Base-by-base conservation (phyloP, 2,888 invertebrate genomes). In the Drosophila silvestris region DNA sequence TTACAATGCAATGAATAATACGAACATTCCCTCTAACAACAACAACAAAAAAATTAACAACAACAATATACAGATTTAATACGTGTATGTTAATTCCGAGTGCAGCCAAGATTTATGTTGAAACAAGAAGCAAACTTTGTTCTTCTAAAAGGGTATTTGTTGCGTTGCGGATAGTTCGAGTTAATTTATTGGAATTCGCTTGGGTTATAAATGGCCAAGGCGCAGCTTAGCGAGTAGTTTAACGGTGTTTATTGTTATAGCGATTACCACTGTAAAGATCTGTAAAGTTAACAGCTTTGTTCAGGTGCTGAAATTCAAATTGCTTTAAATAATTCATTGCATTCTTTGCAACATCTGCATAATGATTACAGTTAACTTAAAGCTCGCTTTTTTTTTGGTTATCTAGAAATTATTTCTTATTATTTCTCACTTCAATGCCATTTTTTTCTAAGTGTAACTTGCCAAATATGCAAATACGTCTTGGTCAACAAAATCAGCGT, bases 1-100 rank as follows among this genome's bases (percentile, higher is more conserved):
- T 70, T 75, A 85, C 72, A 89, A 85, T 83, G 77, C 64, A 76
- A 74, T 83, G 89, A 86, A 85, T 78, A 83, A 81, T 74, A 71
- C 58, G 39, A 57, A 58, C 37, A 47, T 47, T 47, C 47, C 26
- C 47, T 2, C 26, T 26, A 71, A 47, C 47, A 56, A 39, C 57
- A 50, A 12, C 28, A 70, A 37, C 39, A 51, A 50, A 47, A 47
- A 10, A 35, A 35, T 44, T 57, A 51, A 37, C 37, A 50, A 59
- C 30, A 28, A 51, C 37, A 54, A 44, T 28, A 19, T 30, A 12
- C n/a, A 19, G 14, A 30, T 39, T 22, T 50, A 57, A 2, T 12
- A 44, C 14, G 37, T 28, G 26, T 58, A 71, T 71, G 69, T 44
- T 60, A 71, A 76, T 65, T 37, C 22, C 56, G 44, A 39, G 14